A percentile compares a stretch with the other conserved stretches of the same genome.
These are phyloP conservation scores for Caenorhabditis drosophilae DNA, from an alignment of 2,888 invertebrate genomes.

Conservation along the genomic window DNA sequence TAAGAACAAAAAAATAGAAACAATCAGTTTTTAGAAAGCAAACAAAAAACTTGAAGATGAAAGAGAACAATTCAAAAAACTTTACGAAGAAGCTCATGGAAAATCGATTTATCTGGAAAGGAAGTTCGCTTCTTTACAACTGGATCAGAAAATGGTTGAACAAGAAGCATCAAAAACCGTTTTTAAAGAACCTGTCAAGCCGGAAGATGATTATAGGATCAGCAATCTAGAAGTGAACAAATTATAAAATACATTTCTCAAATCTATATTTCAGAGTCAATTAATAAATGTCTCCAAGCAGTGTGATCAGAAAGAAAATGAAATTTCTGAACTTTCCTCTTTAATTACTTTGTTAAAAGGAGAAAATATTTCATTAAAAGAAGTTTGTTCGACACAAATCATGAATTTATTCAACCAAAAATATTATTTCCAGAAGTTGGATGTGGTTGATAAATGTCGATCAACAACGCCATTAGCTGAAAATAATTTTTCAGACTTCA, in stretches of 20 bases:
- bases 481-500: constrained; percentile 20
- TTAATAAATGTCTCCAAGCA: constrained; percentile 23
- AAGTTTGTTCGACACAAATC: no score
- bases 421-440: no score
- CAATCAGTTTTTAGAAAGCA: constrained; percentile 5
- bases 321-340: constrained; percentile 16
- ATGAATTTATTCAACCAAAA: no score
- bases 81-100: constrained; percentile 34
- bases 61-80: constrained; percentile 34
- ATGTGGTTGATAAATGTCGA: not conserved
- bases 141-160: constrained; percentile 26
- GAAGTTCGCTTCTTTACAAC: constrained; percentile 31
- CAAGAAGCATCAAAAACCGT: constrained; percentile 11
- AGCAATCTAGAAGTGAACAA: constrained; percentile 18
- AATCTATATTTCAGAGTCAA: constrained; percentile 22
- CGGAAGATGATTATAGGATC: constrained; percentile 15
- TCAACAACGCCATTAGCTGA: constrained; percentile 7
- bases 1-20: not conserved
- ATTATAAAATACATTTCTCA: not conserved
- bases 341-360: constrained; percentile 11
- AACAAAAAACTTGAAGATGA: constrained; percentile 22
- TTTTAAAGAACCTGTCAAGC: no score
- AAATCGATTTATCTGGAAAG: constrained; percentile 31
- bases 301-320: constrained; percentile 30
- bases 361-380: constrained; percentile 17